A percentile compares a stretch with the other conserved stretches of the same genome.
Evolutionary conservation across 2,888 invertebrate genomes (phyloP).

Genomic region (Microplitis deprimator): DNA sequence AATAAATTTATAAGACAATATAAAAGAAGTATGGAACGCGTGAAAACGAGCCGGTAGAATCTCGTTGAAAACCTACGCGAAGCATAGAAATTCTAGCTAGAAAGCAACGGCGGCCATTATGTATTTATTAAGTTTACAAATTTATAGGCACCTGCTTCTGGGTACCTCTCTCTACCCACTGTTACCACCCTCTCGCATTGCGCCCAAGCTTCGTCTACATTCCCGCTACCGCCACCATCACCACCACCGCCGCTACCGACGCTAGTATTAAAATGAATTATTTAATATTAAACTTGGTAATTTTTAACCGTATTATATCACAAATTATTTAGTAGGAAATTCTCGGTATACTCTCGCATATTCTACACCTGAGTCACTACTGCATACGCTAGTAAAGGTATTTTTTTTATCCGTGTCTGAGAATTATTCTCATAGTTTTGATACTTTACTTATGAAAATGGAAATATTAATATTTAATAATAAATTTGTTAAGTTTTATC

Average conservation of each 20-base stretch:
- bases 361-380: slow-evolving; percentile 30
- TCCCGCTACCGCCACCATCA: slow-evolving; percentile 29
- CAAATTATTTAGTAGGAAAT: slow-evolving; percentile 65
- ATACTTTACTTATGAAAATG: slow-evolving; percentile 5
- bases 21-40: slow-evolving; percentile 17
- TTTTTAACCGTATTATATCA: slow-evolving; percentile 72
- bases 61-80: slow-evolving; percentile 38
- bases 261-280: slow-evolving; percentile 76
- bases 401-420: slow-evolving; percentile 22
- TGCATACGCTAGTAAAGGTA: slow-evolving; percentile 25
- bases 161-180: slow-evolving; percentile 47
- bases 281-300: slow-evolving; percentile 76
- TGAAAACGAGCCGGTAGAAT: slow-evolving; percentile 15
- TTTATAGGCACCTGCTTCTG: slow-evolving; percentile 70
- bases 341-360: slow-evolving; percentile 37
- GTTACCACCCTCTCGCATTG: slow-evolving; percentile 29
- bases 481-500: not conserved
- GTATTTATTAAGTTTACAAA: slow-evolving; percentile 72
- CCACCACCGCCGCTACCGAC: slow-evolving; percentile 59
- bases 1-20: slow-evolving; percentile 15
- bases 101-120: slow-evolving; percentile 70
- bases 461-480: not conserved
- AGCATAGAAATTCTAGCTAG: slow-evolving; percentile 61
- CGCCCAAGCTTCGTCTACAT: slow-evolving; percentile 38
- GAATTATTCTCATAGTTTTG: slow-evolving; percentile 9